Evolutionary conservation across 2,888 invertebrate genomes (phyloP).

Genomic region (Pasiphila rectangulata): DNA sequence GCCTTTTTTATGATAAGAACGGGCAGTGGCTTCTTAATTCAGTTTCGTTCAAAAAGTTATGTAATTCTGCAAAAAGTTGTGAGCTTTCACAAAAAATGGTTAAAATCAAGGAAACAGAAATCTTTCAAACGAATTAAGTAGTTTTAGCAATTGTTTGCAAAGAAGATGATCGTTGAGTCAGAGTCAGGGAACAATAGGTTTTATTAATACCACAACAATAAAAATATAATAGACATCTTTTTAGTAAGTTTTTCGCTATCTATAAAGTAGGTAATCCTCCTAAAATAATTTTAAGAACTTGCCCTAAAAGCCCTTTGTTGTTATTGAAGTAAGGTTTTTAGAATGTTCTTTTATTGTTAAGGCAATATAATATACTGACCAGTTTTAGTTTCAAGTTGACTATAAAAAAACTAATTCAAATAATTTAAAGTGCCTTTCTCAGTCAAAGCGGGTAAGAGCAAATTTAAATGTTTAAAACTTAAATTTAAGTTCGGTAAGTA

Average conservation of each 20-base stretch:
- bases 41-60: slow-evolving; percentile 14
- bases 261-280: not conserved
- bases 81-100: slow-evolving; percentile 2
- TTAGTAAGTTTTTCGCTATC: not conserved
- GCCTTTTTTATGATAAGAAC: slow-evolving; percentile 14
- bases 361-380: no score
- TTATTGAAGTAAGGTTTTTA: not conserved
- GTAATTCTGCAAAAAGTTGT: slow-evolving; percentile 3
- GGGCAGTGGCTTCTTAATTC: slow-evolving; percentile 8
- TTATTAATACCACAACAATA: slow-evolving; percentile 9
- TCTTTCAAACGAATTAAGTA: slow-evolving; percentile 42
- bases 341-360: not conserved
- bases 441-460: no score
- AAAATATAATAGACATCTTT: slow-evolving; percentile 4
- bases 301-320: not conserved
- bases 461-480: not conserved
- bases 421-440: not conserved
- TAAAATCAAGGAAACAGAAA: slow-evolving; percentile 19
- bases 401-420: no score
- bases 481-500: slow-evolving; percentile 15
- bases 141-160: slow-evolving; percentile 46
- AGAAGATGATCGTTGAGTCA: slow-evolving; percentile 47
- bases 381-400: no score
- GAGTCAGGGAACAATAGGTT: slow-evolving; percentile 20
- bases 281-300: not conserved